Evolutionary conservation across 2,113 vertebrate genomes (phyloP).

Genomic region (Zingel zingel): DNA sequence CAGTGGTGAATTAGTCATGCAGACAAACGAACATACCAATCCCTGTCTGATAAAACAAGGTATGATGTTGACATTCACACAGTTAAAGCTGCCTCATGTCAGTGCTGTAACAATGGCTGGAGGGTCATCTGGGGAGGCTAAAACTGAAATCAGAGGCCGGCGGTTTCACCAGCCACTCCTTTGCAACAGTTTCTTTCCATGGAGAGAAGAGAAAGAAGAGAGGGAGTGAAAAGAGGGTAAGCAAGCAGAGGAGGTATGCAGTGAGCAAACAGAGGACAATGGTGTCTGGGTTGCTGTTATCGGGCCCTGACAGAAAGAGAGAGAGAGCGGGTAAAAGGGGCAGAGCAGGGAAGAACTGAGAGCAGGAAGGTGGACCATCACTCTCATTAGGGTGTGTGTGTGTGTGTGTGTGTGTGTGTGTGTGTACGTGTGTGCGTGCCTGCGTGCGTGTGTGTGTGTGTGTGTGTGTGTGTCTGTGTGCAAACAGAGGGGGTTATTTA

Average conservation of each 20-base stretch:
- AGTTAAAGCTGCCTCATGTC: conserved; percentile 26
- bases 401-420: conserved; percentile 25
- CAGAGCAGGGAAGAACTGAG: conserved; percentile 29
- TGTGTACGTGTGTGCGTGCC: neutral
- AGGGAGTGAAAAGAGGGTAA: conserved; percentile 60
- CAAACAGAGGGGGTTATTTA: conserved; percentile 56
- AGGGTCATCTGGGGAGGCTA: conserved; percentile 18
- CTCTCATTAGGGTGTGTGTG: conserved; percentile 43
- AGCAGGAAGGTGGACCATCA: conserved; percentile 49
- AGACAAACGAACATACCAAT: conserved; percentile 62
- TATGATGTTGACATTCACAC: conserved; percentile 54
- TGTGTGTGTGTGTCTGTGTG: conserved; percentile 15
- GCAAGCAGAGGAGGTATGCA: conserved; percentile 72
- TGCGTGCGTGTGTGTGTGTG: conserved; percentile 11
- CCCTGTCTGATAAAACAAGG: conserved; percentile 60
- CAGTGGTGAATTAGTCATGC: conserved; percentile 60
- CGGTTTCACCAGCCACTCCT: conserved; percentile 37
- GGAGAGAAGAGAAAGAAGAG: conserved; percentile 32
- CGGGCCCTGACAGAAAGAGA: conserved; percentile 49
- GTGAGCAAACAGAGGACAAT: conserved; percentile 80
- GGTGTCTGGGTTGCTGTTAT: conserved; percentile 75
- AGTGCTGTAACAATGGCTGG: conserved; percentile 31
- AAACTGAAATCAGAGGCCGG: conserved; percentile 15
- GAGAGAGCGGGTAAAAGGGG: conserved; percentile 58
- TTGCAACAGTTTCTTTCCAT: conserved; percentile 57